Evolutionary conservation across 2,888 invertebrate genomes (phyloP).

Genomic region (Lottia scabra): DNA sequence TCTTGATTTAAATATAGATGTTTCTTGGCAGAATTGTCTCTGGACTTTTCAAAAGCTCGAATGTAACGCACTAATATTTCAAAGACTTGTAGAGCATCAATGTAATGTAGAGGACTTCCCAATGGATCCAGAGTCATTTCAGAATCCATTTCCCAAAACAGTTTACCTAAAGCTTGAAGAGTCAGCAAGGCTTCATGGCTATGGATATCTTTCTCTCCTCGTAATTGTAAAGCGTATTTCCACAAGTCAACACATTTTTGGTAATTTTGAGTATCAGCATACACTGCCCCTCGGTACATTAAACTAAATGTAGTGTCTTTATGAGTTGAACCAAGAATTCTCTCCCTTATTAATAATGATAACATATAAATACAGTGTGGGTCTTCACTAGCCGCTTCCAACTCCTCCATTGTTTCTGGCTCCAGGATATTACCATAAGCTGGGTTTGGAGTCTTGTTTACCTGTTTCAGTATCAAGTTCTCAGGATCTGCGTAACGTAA

Average conservation of each 20-base stretch:
- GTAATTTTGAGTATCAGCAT: constrained; percentile 74
- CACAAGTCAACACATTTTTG: constrained; percentile 90
- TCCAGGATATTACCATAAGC: constrained; percentile 49
- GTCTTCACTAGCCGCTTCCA: constrained; percentile 39
- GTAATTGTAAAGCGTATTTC: constrained; percentile 84
- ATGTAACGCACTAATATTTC: constrained; percentile 74
- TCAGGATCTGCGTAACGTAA: constrained; percentile 71
- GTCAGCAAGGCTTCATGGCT: constrained; percentile 87
- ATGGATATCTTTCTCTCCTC: constrained; percentile 79
- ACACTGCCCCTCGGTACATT: constrained; percentile 73
- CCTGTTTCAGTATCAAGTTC: constrained; percentile 32
- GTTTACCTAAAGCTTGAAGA: constrained; percentile 85
- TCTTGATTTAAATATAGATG: constrained; percentile 22
- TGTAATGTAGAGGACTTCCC: constrained; percentile 73
- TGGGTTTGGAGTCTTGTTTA: constrained; percentile 19
- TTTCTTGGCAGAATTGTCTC: neutral
- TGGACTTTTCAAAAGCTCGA: constrained; percentile 21
- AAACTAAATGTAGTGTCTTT: constrained; percentile 84
- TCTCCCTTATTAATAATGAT: constrained; percentile 86
- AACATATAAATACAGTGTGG: constrained; percentile 74
- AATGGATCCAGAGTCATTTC: constrained; percentile 60
- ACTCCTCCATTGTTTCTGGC: constrained; percentile 41
- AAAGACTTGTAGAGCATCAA: constrained; percentile 80
- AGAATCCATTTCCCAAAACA: constrained; percentile 76
- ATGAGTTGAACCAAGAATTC: constrained; percentile 87